Conservation (phyloP, 1,140 invertebrate species). For the Macrotrachela quadricornifera region DNA sequence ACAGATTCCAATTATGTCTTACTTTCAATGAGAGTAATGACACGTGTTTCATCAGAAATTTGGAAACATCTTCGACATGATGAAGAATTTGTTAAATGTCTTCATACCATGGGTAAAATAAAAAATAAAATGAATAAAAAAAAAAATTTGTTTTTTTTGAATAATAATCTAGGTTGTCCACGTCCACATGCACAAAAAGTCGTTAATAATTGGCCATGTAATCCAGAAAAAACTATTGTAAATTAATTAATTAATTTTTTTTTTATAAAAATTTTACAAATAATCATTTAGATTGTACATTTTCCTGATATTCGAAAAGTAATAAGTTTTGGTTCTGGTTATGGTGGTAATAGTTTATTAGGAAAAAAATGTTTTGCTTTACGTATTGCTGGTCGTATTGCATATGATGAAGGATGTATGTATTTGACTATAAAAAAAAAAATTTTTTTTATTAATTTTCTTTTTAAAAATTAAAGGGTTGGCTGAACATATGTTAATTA, state of each 20-base stretch:
- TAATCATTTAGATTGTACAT: constrained; percentile 17
- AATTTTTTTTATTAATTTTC: too few species aligned
- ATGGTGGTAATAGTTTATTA: constrained; percentile 68
- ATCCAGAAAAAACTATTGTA: constrained; percentile 47
- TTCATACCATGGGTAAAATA: constrained; percentile 1
- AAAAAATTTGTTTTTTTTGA: neutral
- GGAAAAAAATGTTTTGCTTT: constrained; percentile 94
- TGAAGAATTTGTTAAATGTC: constrained; percentile 1
- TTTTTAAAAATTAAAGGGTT: constrained; percentile 43
- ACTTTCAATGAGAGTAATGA: constrained; percentile 90
- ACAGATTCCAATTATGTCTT: constrained; percentile 94
- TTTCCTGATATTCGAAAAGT: constrained; percentile 54
- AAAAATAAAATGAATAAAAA: neutral
- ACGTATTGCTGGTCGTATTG: constrained; percentile 78
- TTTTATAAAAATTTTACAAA: too few species aligned
- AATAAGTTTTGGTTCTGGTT: constrained; percentile 76
- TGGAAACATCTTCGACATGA: neutral
- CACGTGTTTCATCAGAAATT: constrained; percentile 53
- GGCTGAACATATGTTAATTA: constrained; percentile 94
- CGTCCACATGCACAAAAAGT: neutral
- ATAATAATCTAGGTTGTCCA: neutral
- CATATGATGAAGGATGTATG: constrained; percentile 42
- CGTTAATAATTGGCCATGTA: constrained; percentile 73
- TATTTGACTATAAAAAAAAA: too few species aligned
- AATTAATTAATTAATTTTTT: too few species aligned